phyloP scores from a whole-genome alignment of 23 tunicate species.

The Oikopleura dioica region DNA sequence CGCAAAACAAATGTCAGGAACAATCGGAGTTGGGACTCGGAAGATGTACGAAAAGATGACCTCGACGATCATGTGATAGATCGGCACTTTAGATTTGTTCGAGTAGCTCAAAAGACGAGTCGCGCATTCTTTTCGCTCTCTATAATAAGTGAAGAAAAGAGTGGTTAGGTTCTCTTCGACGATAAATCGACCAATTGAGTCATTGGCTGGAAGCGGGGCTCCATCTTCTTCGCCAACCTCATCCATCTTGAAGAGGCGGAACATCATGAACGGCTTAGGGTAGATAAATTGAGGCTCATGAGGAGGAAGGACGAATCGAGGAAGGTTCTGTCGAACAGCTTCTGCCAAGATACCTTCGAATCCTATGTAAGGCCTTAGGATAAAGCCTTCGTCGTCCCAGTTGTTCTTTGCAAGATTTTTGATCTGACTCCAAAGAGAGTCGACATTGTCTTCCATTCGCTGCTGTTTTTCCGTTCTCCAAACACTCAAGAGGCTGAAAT shows the following conservation, averaged over 20 bases:
- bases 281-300: conserved; percentile 39
- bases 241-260: conserved; percentile 79
- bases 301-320: conserved; percentile 58
- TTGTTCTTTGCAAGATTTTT: conserved; percentile 47
- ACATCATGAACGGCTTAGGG: conserved; percentile 50
- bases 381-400: conserved; percentile 71
- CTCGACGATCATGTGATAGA: conserved; percentile 2
- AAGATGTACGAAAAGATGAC: conserved; percentile 53
- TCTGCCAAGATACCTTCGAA: conserved; percentile 48
- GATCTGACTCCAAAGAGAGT: conserved; percentile 71
- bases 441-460: conserved; percentile 12
- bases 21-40: conserved; percentile 39
- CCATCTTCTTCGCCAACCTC: conserved; percentile 63
- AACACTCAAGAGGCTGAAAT: conserved; percentile 47
- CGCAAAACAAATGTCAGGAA: conserved; percentile 39
- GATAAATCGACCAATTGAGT: conserved; percentile 70
- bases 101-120: background rate
- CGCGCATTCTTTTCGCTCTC: conserved; percentile 63
- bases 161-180: conserved; percentile 42
- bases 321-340: conserved; percentile 57
- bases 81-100: background rate
- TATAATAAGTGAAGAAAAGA: conserved; percentile 23
- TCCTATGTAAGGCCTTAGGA: conserved; percentile 57
- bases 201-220: conserved; percentile 55
- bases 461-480: conserved; percentile 1